phyloP scores from a whole-genome alignment of 2,888 invertebrate species.

The Pimpla rufipes region DNA sequence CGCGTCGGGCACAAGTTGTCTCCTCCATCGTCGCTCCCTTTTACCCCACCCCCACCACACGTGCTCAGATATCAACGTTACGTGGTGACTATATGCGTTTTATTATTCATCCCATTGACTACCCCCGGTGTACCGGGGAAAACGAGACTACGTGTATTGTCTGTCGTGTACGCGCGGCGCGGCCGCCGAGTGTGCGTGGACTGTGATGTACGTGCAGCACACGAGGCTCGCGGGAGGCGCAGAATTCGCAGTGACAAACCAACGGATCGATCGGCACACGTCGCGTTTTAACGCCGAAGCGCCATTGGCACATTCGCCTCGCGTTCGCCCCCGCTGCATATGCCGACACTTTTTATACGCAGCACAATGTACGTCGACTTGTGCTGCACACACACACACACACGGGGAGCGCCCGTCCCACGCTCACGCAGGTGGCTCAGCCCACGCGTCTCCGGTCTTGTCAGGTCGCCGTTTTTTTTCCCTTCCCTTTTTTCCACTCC shows the following conservation, averaged over 20 bases:
- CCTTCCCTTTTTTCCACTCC: neutral
- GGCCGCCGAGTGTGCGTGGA: constrained; percentile 12
- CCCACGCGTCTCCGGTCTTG: constrained; percentile 25
- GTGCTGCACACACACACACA: neutral
- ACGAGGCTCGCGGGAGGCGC: too few species aligned
- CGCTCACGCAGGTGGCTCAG: constrained; percentile 37
- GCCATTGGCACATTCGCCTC: constrained; percentile 8
- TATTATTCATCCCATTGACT: constrained; percentile 67
- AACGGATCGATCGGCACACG: constrained; percentile 46
- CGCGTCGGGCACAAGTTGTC: constrained; percentile 20
- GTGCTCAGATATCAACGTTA: constrained; percentile 6
- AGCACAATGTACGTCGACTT: neutral
- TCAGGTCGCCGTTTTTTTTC: constrained; percentile 8
- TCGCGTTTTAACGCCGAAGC: constrained; percentile 50
- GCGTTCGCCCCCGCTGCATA: constrained; percentile 14
- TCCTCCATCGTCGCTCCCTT: too few species aligned
- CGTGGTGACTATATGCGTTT: constrained; percentile 36
- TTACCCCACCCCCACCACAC: neutral
- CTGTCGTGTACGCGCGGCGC: neutral
- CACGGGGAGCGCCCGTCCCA: constrained; percentile 12
- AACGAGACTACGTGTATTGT: constrained; percentile 42
- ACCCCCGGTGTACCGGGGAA: constrained; percentile 4
- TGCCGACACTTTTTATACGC: neutral
- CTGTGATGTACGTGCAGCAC: constrained; percentile 5
- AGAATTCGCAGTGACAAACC: constrained; percentile 51